Evolutionary conservation across 2,888 invertebrate genomes (phyloP).

Genomic region (Troglohyphantes excavatus): DNA sequence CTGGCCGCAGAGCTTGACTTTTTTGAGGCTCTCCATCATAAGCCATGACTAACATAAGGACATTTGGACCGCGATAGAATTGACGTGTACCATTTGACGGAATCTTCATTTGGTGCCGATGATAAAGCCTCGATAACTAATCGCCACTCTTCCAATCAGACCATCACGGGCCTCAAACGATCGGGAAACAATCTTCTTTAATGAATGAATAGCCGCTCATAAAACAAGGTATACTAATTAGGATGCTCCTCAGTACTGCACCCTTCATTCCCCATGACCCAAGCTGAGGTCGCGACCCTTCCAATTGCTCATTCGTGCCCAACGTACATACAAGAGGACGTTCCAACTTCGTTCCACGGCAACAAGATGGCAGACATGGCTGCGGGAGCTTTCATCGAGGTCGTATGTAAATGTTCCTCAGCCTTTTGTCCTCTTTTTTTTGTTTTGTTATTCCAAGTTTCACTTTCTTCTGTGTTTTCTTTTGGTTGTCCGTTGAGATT

Average conservation of each 20-base stretch:
- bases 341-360: conserved; percentile 21
- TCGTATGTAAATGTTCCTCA: conserved; percentile 58
- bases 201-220: conserved; percentile 26
- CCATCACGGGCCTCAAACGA: no score
- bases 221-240: conserved; percentile 47
- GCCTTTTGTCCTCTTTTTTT: conserved; percentile 23
- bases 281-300: conserved; percentile 38
- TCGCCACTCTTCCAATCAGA: no score
- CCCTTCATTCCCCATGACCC: conserved; percentile 68
- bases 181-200: conserved; percentile 38
- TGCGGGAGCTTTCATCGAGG: conserved; percentile 57
- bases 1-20: no score
- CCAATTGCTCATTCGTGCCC: conserved; percentile 49
- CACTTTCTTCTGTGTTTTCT: conserved; percentile 11
- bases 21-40: no score
- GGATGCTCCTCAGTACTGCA: conserved; percentile 52
- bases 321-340: not conserved
- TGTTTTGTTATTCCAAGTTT: not conserved
- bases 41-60: no score
- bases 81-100: no score
- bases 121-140: no score
- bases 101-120: no score
- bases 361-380: conserved; percentile 41
- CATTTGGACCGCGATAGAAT: no score
- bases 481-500: not conserved